These are phyloP conservation scores for Nibea albiflora DNA, from an alignment of 2,113 vertebrate species.

Conservation along the genomic window DNA sequence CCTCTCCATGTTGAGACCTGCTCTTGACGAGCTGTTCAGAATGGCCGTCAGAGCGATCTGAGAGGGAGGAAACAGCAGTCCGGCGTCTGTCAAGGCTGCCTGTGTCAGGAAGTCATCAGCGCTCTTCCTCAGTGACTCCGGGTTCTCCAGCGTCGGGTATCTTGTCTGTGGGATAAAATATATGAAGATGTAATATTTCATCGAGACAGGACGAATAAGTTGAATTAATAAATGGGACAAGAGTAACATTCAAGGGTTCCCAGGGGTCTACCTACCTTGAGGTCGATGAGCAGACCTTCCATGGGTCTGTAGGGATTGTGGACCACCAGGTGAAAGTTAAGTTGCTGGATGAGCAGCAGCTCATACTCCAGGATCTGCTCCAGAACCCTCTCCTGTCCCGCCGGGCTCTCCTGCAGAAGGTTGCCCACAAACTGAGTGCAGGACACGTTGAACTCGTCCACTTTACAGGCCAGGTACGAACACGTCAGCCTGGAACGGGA, in stretches of 20 bases:
- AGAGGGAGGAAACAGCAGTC: constrained; percentile 92
- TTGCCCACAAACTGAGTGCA: constrained; percentile 95
- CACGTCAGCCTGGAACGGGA: constrained; percentile 89
- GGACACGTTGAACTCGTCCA: constrained; percentile 99
- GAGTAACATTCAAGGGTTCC: not conserved
- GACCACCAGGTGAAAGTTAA: constrained; percentile 96
- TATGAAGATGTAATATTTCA: not conserved
- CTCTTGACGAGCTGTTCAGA: constrained; percentile 90
- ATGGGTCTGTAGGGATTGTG: constrained; percentile 96
- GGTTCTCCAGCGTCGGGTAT: constrained; percentile 91
- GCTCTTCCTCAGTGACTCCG: constrained; percentile 92
- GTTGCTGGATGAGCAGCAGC: constrained; percentile 94
- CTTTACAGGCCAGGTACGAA: constrained; percentile 95
- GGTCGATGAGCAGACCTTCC: constrained; percentile 95
- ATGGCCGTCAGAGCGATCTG: constrained; percentile 93
- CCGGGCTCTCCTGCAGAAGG: constrained; percentile 88
- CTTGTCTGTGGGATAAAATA: constrained; percentile 85
- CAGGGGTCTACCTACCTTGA: constrained; percentile 86
- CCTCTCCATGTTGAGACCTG: constrained; percentile 94
- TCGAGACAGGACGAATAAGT: not conserved
- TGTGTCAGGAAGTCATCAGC: constrained; percentile 95
- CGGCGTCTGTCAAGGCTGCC: constrained; percentile 90
- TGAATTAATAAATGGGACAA: accelerated
- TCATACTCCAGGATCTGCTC: constrained; percentile 97
- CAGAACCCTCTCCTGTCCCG: constrained; percentile 89